Percentiles rank a stretch among this genome's conserved stretches.
Conservation (phyloP, 2,888 invertebrate genomes). For the Meta bourneti region DNA sequence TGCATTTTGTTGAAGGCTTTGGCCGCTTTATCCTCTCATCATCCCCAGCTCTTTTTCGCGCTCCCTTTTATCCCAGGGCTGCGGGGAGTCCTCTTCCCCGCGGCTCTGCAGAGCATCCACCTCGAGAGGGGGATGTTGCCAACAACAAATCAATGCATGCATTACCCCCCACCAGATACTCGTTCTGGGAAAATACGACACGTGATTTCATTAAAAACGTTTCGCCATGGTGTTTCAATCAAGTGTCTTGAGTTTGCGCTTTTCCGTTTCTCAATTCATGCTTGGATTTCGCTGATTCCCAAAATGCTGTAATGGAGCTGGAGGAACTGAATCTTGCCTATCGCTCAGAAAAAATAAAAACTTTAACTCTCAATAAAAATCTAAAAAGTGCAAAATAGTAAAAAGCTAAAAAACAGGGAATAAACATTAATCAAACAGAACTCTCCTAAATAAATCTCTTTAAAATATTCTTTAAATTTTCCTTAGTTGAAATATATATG, state of each 20-base stretch:
- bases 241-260: not conserved
- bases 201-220: not conserved
- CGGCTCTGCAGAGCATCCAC: not conserved
- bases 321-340: too few species aligned
- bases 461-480: too few species aligned
- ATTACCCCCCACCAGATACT: not conserved
- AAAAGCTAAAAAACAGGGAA: too few species aligned
- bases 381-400: too few species aligned
- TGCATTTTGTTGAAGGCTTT: constrained; percentile 39
- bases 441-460: too few species aligned
- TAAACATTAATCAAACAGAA: too few species aligned
- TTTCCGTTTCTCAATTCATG: not conserved
- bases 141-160: constrained; percentile 30
- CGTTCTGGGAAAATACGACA: not conserved
- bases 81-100: not conserved
- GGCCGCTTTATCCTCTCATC: constrained; percentile 28
- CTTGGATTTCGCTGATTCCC: too few species aligned
- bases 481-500: too few species aligned
- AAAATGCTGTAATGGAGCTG: too few species aligned
- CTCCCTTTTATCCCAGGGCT: not conserved
- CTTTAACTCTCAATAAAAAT: too few species aligned
- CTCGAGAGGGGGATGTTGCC: constrained; percentile 7
- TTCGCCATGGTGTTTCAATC: not conserved
- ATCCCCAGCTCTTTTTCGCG: constrained; percentile 11
- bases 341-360: too few species aligned